Percentiles rank a stretch among this genome's conserved stretches.
Conservation (phyloP, 2,888 invertebrate genomes). For the Zygothrica quintamaculata region DNA sequence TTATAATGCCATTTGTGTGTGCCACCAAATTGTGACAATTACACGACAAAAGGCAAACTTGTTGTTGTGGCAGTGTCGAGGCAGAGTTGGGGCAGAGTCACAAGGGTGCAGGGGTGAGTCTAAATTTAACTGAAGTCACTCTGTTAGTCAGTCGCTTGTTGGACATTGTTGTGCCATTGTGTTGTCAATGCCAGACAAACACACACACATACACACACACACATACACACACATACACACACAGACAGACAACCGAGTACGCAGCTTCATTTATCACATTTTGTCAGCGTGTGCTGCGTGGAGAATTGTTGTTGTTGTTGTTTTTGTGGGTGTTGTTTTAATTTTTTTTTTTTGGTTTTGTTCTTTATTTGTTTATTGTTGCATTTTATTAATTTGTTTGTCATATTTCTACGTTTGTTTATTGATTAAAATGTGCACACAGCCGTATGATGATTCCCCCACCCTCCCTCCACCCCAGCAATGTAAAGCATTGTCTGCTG, state of each 20-base stretch:
- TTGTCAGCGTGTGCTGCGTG: constrained; percentile 49
- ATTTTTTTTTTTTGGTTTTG: not conserved
- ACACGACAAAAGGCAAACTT: constrained; percentile 40
- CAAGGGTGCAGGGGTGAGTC: constrained; percentile 19
- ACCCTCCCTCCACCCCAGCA: too few relatives aligned
- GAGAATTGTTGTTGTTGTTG: constrained; percentile 1
- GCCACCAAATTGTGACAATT: constrained; percentile 72
- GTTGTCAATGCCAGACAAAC: constrained; percentile 1
- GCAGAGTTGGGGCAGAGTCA: too few relatives aligned
- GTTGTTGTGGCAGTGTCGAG: constrained; percentile 5
- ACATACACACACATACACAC: too few relatives aligned
- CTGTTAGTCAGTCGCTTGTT: constrained; percentile 9
- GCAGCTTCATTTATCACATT: constrained; percentile 70
- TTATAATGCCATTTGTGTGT: constrained; percentile 74
- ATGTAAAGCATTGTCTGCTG: constrained; percentile 50
- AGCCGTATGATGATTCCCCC: constrained; percentile 30
- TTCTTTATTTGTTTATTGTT: constrained; percentile 42
- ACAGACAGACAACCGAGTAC: constrained; percentile 12
- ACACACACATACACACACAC: too few relatives aligned
- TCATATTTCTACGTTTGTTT: constrained; percentile 80
- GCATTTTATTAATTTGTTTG: constrained; percentile 81
- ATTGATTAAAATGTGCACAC: constrained; percentile 76
- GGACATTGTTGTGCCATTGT: constrained; percentile 33
- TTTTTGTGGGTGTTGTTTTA: constrained; percentile 4
- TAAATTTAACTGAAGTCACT: constrained; percentile 57